These are phyloP conservation scores for Alectura lathami DNA, from an alignment of 2,113 vertebrate species.

Conservation along the genomic window DNA sequence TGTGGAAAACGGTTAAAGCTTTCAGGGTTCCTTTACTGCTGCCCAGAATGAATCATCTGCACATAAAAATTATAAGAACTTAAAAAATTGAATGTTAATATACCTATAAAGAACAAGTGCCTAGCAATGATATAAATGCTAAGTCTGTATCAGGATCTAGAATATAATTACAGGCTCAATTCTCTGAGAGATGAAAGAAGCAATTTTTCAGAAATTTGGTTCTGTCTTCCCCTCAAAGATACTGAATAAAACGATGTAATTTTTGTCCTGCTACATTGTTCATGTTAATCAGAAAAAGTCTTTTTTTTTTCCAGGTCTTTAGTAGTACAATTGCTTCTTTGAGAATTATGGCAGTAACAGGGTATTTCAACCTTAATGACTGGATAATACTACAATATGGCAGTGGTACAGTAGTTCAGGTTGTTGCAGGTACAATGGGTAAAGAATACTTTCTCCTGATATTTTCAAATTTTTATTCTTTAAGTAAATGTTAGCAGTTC, in stretches of 20 bases:
- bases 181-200: constrained; percentile 35
- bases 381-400: neutral
- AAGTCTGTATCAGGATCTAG: constrained; percentile 6
- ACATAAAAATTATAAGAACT: neutral
- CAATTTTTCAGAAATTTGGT: neutral
- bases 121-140: constrained; percentile 12
- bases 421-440: neutral
- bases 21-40: neutral
- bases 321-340: neutral
- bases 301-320: neutral
- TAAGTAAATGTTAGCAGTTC: neutral
- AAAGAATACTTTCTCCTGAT: neutral
- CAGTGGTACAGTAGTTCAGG: neutral
- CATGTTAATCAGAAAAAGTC: neutral
- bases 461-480: neutral
- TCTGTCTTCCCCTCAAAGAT: neutral
- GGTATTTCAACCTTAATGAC: neutral
- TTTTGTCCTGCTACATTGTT: neutral
- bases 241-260: neutral
- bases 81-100: constrained; percentile 24
- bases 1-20: neutral
- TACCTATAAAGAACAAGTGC: neutral
- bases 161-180: constrained; percentile 34
- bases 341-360: neutral
- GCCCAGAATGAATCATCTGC: constrained; percentile 13